These are phyloP conservation scores for Odontesthes bonariensis DNA, from an alignment of 2,113 vertebrate species.

Conservation along the genomic window DNA sequence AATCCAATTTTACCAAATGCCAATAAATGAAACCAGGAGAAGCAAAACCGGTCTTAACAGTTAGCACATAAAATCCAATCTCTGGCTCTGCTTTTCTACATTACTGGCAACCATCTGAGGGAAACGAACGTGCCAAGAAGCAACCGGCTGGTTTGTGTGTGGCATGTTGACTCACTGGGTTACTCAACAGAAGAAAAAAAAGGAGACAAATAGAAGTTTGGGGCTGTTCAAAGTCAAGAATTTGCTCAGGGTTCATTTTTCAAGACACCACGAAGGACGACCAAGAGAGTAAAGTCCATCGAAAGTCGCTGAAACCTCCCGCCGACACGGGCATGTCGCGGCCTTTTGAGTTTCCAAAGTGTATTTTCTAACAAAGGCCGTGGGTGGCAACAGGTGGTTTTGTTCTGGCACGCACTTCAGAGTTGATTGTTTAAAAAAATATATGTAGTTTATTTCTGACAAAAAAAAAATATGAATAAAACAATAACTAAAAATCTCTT, in stretches of 20 bases:
- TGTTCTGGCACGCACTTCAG: no score
- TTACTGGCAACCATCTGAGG: conserved; percentile 14
- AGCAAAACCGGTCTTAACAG: conserved; percentile 15
- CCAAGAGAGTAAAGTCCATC: no score
- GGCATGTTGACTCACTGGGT: conserved; percentile 15
- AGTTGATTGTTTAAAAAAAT: no score
- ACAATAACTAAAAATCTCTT: no score
- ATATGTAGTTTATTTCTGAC: no score
- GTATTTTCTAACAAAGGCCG: no score
- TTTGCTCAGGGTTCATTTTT: not conserved
- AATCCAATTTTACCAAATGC: conserved; percentile 11
- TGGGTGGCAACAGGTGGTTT: no score
- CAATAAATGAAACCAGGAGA: conserved; percentile 18
- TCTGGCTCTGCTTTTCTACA: conserved; percentile 7
- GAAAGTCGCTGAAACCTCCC: no score
- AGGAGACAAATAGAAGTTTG: not conserved
- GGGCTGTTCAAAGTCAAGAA: not conserved
- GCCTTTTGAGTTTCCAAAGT: no score
- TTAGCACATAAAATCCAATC: conserved; percentile 21
- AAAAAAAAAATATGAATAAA: no score
- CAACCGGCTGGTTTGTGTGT: conserved; percentile 30
- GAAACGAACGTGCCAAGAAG: conserved; percentile 18
- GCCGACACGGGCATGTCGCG: no score
- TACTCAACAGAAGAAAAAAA: not conserved
- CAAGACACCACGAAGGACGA: no score